Evolutionary conservation across 2,888 invertebrate genomes (phyloP).

Genomic region (Agrochola circellaris): DNA sequence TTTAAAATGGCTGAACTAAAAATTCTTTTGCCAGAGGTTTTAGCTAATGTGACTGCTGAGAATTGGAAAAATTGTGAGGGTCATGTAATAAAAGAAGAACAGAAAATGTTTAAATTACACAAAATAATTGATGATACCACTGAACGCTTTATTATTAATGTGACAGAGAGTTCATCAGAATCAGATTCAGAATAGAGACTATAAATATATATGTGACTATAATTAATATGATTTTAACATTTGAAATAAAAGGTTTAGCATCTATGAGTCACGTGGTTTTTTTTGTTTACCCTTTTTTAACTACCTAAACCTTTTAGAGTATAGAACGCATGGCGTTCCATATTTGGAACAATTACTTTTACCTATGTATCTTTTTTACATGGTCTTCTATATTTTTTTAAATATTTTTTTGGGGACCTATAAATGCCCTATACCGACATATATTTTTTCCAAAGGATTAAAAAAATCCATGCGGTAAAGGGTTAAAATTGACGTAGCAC

Average conservation of each 20-base stretch:
- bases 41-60: neutral
- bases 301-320: neutral
- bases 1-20: neutral
- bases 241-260: neutral
- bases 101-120: neutral
- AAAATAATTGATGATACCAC: neutral
- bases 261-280: neutral
- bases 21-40: neutral
- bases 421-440: no score
- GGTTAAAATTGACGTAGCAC: no score
- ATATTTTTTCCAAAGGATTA: no score
- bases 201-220: neutral
- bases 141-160: neutral
- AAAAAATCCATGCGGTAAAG: no score
- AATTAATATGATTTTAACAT: neutral
- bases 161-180: neutral
- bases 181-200: neutral
- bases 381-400: no score
- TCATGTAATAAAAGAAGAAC: neutral
- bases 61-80: neutral
- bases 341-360: no score
- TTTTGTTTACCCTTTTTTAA: neutral
- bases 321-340: no score
- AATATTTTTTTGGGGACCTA: no score
- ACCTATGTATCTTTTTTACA: no score